Evolutionary conservation across 2,797 vertebrate species (phyloP).

Genomic region (Forpus xanthops): DNA sequence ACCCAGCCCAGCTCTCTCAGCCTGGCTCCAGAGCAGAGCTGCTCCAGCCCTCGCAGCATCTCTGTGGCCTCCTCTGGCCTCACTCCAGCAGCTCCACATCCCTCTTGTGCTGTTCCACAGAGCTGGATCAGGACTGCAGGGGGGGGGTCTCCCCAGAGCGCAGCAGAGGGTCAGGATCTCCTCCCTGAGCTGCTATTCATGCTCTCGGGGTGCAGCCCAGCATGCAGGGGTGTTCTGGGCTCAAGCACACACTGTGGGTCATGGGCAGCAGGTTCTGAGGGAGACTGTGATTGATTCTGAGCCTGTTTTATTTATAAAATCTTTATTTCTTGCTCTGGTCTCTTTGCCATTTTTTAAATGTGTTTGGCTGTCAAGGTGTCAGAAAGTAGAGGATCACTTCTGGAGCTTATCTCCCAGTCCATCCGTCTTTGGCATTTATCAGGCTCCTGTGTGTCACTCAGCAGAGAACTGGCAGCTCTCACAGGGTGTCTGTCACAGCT

Average conservation of each 20-base stretch:
- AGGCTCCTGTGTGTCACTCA: background rate
- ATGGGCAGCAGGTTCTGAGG: background rate
- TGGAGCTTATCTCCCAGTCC: constrained; percentile 15
- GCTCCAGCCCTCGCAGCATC: too few species aligned
- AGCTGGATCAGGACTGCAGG: too few species aligned
- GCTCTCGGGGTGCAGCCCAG: background rate
- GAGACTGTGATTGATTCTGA: background rate
- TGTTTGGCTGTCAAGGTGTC: constrained; percentile 27
- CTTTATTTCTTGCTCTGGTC: background rate
- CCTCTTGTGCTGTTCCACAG: too few species aligned
- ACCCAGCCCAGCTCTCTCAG: too few species aligned
- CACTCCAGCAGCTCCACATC: too few species aligned
- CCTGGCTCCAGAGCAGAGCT: too few species aligned
- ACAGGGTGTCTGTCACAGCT: background rate
- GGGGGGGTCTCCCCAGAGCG: too few species aligned
- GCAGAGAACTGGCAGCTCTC: background rate
- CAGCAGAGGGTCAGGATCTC: too few species aligned
- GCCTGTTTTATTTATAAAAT: background rate
- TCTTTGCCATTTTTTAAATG: background rate
- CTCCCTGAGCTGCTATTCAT: background rate
- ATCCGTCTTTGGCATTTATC: background rate
- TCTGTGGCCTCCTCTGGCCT: too few species aligned
- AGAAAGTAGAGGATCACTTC: background rate
- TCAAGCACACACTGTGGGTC: background rate
- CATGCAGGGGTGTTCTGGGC: background rate